Percentiles rank a stretch among this genome's conserved stretches.
These are phyloP conservation scores for Manis crassicaudata DNA, from an alignment of 2,797 vertebrate genomes.

Conservation along the genomic window DNA sequence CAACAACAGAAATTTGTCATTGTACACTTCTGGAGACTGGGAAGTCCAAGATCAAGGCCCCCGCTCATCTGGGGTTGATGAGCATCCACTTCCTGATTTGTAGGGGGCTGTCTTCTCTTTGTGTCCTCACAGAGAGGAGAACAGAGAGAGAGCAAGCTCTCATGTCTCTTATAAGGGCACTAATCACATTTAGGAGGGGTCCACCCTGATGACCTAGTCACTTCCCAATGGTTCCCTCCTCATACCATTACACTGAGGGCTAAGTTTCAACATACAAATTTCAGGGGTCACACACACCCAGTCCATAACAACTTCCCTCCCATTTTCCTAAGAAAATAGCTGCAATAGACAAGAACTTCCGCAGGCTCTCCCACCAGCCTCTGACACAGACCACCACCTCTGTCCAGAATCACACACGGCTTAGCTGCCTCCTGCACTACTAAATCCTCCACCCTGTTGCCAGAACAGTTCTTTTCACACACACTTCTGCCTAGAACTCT, in stretches of 20 bases:
- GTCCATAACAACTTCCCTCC: neutral
- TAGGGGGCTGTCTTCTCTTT: neutral
- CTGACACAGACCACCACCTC: neutral
- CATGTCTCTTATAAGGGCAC: neutral
- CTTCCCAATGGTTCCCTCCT: neutral
- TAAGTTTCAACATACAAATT: neutral
- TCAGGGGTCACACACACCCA: too few species aligned
- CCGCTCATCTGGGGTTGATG: neutral
- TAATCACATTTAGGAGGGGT: neutral
- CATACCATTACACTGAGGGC: neutral
- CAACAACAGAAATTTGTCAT: neutral
- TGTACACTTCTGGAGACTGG: neutral
- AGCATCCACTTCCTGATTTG: neutral
- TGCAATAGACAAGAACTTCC: neutral
- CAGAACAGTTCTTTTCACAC: too few species aligned
- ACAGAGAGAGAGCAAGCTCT: neutral
- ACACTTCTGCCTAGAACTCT: neutral
- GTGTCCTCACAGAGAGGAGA: fast-evolving
- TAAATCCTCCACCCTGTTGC: fast-evolving
- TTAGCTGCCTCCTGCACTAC: neutral
- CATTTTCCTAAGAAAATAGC: neutral
- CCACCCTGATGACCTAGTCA: neutral
- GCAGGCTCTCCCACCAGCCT: too few species aligned
- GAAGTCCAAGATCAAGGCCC: too few species aligned
- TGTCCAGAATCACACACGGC: too few species aligned